A percentile compares a stretch with the other conserved stretches of the same genome.
Conservation (phyloP, 1,140 invertebrate species). For the Drosophila takahashii region DNA sequence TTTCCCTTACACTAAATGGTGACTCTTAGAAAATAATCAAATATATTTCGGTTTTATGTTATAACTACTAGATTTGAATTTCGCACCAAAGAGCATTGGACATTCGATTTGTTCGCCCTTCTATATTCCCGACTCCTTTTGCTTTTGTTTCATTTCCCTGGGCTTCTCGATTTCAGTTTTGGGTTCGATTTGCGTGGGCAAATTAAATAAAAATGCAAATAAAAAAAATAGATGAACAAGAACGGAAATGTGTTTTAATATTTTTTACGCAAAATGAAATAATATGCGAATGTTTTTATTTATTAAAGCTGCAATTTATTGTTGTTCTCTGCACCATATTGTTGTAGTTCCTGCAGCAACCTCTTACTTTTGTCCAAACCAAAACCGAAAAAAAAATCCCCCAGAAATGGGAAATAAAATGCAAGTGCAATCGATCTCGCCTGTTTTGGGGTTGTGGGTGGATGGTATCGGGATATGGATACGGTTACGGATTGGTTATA, state of each 20-base stretch:
- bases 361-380: not conserved
- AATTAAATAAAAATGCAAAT: constrained; percentile 50
- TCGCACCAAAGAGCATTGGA: not conserved
- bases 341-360: constrained; percentile 25
- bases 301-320: constrained; percentile 48
- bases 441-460: not conserved
- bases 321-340: constrained; percentile 29
- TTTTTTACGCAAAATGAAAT: constrained; percentile 35
- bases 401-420: constrained; percentile 35
- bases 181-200: constrained; percentile 27
- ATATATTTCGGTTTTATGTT: no score
- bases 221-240: constrained; percentile 2
- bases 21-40: not conserved
- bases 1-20: not conserved
- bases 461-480: not conserved
- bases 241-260: constrained; percentile 7
- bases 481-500: not conserved
- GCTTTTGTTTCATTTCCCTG: not conserved
- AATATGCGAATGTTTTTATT: constrained; percentile 50
- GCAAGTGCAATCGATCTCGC: constrained; percentile 37
- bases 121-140: not conserved
- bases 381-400: constrained; percentile 7
- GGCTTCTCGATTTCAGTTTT: constrained; percentile 23
- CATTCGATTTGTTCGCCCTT: constrained; percentile 11
- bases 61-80: no score